Base-by-base conservation (phyloP, 1,140 invertebrate species). In the Holcopasites calliopsidis region DNA sequence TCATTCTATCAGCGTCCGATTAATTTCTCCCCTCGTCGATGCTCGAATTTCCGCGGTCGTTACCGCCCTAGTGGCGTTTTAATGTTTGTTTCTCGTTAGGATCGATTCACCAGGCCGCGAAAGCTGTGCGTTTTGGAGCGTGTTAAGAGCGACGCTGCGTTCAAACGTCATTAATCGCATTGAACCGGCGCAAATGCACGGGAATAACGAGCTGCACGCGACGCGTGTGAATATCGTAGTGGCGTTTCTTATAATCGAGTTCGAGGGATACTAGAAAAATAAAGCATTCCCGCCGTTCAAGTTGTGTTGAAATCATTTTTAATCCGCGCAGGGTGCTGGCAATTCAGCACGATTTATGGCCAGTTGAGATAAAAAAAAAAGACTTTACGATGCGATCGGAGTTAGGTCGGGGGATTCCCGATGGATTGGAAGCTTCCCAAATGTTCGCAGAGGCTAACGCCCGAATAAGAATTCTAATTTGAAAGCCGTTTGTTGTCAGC, bases 381-480 rank as follows among this genome's bases (percentile, higher is more conserved):
- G 60, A 23, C 18, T 21, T 47, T 7, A 0, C 38, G 11, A 40
- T 7, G 1, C 5, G 23, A 5, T 23, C 13, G 13, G n/a, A 16
- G 31, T 26, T 31, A 23, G 54, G 3, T 11, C 7, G 54, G 40
- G 18, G 31, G 49, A 28, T 31, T 10, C 55, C 18, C 35, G 16
- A 10, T 13, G 55, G 33, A 57, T 71, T 71, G 68, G 68, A 61
- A 38, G 21, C 55, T 26, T 23, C 55, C 68, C 68, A 71, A 61
- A 10, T 11, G 23, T 33, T 50, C 33, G 38, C 3, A 16, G 55
- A 44, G 68, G 68, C 68, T 61, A 71, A 71, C 23, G 68, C 33
- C 40, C 68, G 68, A 40, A 35, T 26, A n/a, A 23, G 55, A 61
- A 49, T 71, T 61, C 40, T 71, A 50, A 71, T 71, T 42, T 33